A percentile compares a stretch with the other conserved stretches of the same genome.
These are phyloP conservation scores for Australoheros facetus DNA, from an alignment of 2,797 vertebrate genomes.

Conservation along the genomic window DNA sequence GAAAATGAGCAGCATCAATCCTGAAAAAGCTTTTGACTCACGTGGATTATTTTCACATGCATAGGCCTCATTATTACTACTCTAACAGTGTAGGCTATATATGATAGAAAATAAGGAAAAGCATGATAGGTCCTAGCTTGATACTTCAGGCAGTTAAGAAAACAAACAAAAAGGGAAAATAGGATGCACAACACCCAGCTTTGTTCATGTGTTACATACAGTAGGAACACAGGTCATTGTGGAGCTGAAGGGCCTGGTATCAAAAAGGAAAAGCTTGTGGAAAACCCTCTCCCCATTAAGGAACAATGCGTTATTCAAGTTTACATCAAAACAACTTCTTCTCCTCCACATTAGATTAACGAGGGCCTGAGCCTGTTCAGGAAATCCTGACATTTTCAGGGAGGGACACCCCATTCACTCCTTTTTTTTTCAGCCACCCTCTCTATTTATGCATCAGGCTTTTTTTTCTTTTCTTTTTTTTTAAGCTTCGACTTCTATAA, in stretches of 20 bases:
- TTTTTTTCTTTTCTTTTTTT: neutral
- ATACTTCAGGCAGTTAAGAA: neutral
- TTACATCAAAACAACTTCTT: conserved; percentile 31
- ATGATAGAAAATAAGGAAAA: neutral
- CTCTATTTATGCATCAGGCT: neutral
- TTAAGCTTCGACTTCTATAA: neutral
- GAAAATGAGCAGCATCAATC: neutral
- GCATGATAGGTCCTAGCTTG: neutral
- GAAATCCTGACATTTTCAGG: conserved; percentile 57
- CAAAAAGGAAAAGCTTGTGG: conserved; percentile 43
- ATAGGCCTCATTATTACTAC: neutral
- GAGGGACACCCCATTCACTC: conserved; percentile 23
- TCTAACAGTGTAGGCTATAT: neutral
- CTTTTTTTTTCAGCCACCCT: neutral
- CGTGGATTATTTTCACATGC: neutral
- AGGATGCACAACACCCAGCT: conserved; percentile 20
- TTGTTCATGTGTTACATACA: conserved; percentile 10
- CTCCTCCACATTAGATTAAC: conserved; percentile 22
- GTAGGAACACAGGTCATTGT: conserved; percentile 20
- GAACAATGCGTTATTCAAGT: conserved; percentile 61
- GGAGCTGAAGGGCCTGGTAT: conserved; percentile 5
- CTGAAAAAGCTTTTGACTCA: neutral
- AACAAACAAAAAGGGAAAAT: neutral
- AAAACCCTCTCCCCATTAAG: conserved; percentile 34
- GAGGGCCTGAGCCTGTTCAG: conserved; percentile 30